Evolutionary conservation across 1,140 invertebrate species (phyloP).

Genomic region (Nebria ingens): DNA sequence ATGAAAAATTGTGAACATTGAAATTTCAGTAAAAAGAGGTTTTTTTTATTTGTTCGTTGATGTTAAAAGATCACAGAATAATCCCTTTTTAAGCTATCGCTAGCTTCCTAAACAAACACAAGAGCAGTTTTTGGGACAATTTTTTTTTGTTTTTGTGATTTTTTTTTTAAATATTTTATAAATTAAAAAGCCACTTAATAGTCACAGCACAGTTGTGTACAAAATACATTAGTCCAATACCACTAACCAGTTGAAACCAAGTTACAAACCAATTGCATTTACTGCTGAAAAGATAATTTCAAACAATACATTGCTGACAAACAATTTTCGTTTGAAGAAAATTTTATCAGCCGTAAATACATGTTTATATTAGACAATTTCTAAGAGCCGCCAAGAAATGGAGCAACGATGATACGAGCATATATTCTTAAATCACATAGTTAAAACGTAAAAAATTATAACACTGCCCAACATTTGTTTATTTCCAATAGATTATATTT

Average conservation of each 20-base stretch:
- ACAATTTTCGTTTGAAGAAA: not conserved
- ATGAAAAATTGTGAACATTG: too few species aligned
- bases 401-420: not conserved
- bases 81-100: conserved; percentile 20
- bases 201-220: conserved; percentile 38
- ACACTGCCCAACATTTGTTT: too few species aligned
- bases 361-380: not conserved
- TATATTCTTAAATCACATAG: not conserved
- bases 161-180: conserved; percentile 34
- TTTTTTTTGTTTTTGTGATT: conserved; percentile 25
- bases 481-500: not conserved
- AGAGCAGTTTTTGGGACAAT: conserved; percentile 24
- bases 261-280: not conserved
- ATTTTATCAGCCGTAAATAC: not conserved
- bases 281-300: not conserved
- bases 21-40: too few species aligned
- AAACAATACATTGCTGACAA: too few species aligned
- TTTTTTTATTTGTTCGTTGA: too few species aligned
- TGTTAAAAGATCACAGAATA: not conserved
- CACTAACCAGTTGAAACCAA: conserved; percentile 15
- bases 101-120: conserved; percentile 20
- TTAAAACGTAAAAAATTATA: too few species aligned
- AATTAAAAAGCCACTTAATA: conserved; percentile 39
- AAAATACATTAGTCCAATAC: conserved; percentile 25
- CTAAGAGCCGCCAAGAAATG: not conserved